Percentiles rank a stretch among this genome's conserved stretches.
phyloP scores from a whole-genome alignment of 2,888 invertebrate genomes.

The Hemistola chrysoprasaria region DNA sequence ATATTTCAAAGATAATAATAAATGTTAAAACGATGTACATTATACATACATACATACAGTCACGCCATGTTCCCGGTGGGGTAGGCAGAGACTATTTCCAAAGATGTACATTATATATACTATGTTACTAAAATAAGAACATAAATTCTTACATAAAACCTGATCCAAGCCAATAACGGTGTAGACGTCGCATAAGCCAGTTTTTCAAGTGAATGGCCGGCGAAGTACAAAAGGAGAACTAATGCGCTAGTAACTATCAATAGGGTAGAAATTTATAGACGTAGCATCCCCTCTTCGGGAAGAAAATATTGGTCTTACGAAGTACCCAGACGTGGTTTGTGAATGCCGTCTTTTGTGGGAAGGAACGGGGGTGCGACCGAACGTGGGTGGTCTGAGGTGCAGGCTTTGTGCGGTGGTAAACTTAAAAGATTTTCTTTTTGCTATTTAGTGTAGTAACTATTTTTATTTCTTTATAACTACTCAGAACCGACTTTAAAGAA shows the following conservation, averaged over 20 bases:
- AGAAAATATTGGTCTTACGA: conserved; percentile 79
- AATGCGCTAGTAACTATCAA: conserved; percentile 78
- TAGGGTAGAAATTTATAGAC: conserved; percentile 74
- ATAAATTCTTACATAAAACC: conserved; percentile 18
- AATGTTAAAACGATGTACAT: too few species aligned
- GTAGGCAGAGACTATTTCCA: too few species aligned
- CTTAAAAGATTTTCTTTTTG: too few species aligned
- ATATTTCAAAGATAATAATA: too few species aligned
- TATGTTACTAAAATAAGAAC: conserved; percentile 9
- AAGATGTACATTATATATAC: too few species aligned
- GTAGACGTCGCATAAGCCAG: conserved; percentile 50
- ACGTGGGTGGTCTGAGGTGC: conserved; percentile 28
- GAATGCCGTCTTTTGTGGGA: conserved; percentile 67
- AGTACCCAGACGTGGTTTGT: conserved; percentile 75
- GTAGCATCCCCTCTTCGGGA: conserved; percentile 65
- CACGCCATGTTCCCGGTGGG: too few species aligned
- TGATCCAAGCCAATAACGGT: conserved; percentile 41
- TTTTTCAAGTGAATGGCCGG: conserved; percentile 67
- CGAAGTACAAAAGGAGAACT: conserved; percentile 70
- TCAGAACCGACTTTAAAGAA: too few species aligned
- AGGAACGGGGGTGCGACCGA: conserved; percentile 36
- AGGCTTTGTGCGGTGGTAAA: conserved; percentile 3
- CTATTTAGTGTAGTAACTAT: too few species aligned
- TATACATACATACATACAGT: too few species aligned
- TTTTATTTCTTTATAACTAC: too few species aligned